These are phyloP conservation scores for Takifugu bimaculatus DNA, from an alignment of 2,113 vertebrate genomes.

Conservation along the genomic window DNA sequence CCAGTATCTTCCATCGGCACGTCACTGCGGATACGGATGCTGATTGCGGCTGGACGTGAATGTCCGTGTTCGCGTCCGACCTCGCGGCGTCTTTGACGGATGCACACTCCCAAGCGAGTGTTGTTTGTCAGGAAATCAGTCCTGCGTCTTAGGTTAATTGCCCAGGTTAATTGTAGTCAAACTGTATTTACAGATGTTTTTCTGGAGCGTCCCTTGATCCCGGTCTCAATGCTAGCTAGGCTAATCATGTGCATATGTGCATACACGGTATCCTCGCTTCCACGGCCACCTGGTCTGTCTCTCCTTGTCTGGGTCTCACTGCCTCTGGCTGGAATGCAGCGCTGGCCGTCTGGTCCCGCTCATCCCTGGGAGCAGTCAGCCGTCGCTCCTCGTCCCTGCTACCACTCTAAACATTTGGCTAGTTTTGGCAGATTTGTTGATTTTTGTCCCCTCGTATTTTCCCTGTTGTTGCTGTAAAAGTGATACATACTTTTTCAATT, in stretches of 20 bases:
- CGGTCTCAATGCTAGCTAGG: not conserved
- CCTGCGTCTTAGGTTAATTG: not conserved
- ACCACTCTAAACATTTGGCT: slow-evolving; percentile 75
- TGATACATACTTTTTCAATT: slow-evolving; percentile 76
- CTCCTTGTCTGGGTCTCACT: slow-evolving; percentile 21
- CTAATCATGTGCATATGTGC: not conserved
- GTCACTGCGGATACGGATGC: too few species aligned
- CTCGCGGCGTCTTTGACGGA: too few species aligned
- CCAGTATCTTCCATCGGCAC: too few species aligned
- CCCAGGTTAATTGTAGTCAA: not conserved
- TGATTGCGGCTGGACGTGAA: too few species aligned
- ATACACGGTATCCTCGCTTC: slow-evolving; percentile 1
- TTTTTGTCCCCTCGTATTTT: slow-evolving; percentile 73
- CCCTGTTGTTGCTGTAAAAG: slow-evolving; percentile 72
- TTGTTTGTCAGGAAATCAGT: not conserved
- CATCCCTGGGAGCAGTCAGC: slow-evolving; percentile 67
- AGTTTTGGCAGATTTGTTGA: slow-evolving; percentile 76
- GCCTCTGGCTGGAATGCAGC: slow-evolving; percentile 54
- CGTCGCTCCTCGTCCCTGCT: slow-evolving; percentile 66
- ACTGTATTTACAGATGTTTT: not conserved
- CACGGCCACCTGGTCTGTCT: slow-evolving; percentile 36
- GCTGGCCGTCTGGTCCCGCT: slow-evolving; percentile 67
- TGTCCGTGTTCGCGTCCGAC: too few species aligned
- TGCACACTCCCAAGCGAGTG: too few species aligned
- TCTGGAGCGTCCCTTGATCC: not conserved